These are phyloP conservation scores for Oegoconia quadripuncta DNA, from an alignment of 2,888 invertebrate genomes.

Conservation along the genomic window DNA sequence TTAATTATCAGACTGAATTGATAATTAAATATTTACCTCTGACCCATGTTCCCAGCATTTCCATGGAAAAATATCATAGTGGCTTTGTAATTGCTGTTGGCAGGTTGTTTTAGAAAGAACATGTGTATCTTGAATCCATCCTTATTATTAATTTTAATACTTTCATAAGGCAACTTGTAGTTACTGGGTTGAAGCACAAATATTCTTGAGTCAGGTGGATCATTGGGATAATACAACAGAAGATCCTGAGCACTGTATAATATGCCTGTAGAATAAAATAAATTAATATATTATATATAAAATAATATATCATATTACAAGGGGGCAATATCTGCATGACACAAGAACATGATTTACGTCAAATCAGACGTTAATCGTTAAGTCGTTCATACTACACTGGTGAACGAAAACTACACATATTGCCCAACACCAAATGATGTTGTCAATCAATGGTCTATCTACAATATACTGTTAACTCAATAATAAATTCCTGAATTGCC, in stretches of 20 bases:
- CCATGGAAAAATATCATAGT: constrained; percentile 96
- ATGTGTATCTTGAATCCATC: constrained; percentile 90
- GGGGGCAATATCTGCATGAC: no score
- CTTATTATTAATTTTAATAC: constrained; percentile 81
- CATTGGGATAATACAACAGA: constrained; percentile 92
- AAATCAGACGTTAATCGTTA: no score
- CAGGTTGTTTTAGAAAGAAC: constrained; percentile 88
- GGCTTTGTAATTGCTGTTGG: constrained; percentile 83
- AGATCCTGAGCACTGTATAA: constrained; percentile 92
- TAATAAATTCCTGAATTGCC: no score
- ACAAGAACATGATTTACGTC: no score
- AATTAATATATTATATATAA: no score
- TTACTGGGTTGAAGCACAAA: constrained; percentile 93
- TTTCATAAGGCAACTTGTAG: constrained; percentile 93
- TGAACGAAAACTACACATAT: no score
- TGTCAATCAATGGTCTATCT: no score
- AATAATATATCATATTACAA: no score
- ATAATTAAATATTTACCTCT: constrained; percentile 79
- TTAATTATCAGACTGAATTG: neutral
- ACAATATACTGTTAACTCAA: no score
- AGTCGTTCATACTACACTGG: no score
- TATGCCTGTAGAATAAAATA: constrained; percentile 75
- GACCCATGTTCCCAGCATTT: constrained; percentile 98
- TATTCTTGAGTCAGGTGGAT: constrained; percentile 92
- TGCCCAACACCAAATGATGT: no score